Base-by-base conservation (phyloP, 2,797 vertebrate species). In the Poeciliopsis gracilis region DNA sequence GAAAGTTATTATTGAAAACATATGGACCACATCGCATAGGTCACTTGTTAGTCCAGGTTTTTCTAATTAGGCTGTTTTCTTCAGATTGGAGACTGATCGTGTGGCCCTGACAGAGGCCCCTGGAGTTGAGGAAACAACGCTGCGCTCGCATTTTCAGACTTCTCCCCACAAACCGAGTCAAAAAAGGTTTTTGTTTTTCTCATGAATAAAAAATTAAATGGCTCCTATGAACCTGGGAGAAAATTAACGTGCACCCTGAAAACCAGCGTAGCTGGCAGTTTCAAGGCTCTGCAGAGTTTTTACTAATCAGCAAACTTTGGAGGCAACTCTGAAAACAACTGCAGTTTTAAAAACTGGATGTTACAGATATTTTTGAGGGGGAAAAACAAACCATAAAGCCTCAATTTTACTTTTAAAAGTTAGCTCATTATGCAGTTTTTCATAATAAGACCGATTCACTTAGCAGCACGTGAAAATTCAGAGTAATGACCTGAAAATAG, bases 141-240 rank as follows among this genome's bases (percentile, higher is more conserved):
- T 51, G 81, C 63, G 51, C 15, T 77, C 66, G 72, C 74, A 61
- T 88, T 55, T 82, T 77, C 47, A 79, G 76, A 47, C 85, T 81
- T 47, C 75, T 85, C 72, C 77, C 75, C 73, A 77, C 73, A 69
- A 80, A 84, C 38, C n/a, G 75, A 83, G 87, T 79, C 83, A 23
- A 89, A 88, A 85, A 71, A 79, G 77, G 70, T 82, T 86, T 83
- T 89, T 94, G 90, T 90, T 92, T 91, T 90, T 89, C 84, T 93
- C 86, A 93, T 92, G 67, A 93, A 92, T 93, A 92, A 93, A 79
- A 92, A 76, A 93, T 92, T 76, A 91, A 86, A 90, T 84, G 66
- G 74, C 36, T 77, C 57, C 47, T 75, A 63, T 88, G 79, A 89
- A 79, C 80, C 85, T 75, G 79, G 75, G 73, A 73, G 66, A 78